Conservation (phyloP, 2,113 vertebrate genomes). For the Phaethon lepturus region DNA sequence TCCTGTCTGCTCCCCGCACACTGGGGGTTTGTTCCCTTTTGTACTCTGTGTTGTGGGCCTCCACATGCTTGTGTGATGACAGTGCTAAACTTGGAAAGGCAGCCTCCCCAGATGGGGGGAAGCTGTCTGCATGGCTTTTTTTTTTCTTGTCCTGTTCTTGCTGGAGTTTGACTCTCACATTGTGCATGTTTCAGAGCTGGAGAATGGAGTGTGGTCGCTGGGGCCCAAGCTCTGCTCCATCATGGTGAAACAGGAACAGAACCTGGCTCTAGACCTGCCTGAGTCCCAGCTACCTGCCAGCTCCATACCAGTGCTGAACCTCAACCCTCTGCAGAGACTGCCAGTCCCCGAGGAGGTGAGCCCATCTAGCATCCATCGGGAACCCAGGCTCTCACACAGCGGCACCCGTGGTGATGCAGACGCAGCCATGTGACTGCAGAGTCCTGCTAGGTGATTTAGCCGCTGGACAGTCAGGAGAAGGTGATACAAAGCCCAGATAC, state of each 20-base stretch:
- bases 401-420: background rate
- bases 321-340: conserved; percentile 85
- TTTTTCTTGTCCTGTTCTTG: conserved; percentile 1
- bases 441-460: background rate
- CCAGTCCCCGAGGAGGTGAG: conserved; percentile 83
- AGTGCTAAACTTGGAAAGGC: conserved; percentile 25
- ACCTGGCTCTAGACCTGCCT: conserved; percentile 78
- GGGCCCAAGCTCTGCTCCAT: conserved; percentile 93
- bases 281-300: conserved; percentile 74
- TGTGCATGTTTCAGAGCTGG: conserved; percentile 79
- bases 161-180: conserved; percentile 39
- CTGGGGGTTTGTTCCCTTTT: background rate
- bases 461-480: background rate
- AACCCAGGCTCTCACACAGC: background rate
- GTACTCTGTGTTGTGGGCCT: conserved; percentile 11
- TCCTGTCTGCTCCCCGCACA: background rate
- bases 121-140: background rate
- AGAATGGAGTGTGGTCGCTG: conserved; percentile 89
- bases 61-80: conserved; percentile 34
- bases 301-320: conserved; percentile 81
- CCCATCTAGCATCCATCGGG: background rate
- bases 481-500: background rate
- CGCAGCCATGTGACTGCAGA: background rate
- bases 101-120: background rate
- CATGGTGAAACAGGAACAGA: conserved; percentile 96